These are phyloP conservation scores for Sebastes umbrosus DNA, from an alignment of 2,797 vertebrate genomes.

Conservation along the genomic window DNA sequence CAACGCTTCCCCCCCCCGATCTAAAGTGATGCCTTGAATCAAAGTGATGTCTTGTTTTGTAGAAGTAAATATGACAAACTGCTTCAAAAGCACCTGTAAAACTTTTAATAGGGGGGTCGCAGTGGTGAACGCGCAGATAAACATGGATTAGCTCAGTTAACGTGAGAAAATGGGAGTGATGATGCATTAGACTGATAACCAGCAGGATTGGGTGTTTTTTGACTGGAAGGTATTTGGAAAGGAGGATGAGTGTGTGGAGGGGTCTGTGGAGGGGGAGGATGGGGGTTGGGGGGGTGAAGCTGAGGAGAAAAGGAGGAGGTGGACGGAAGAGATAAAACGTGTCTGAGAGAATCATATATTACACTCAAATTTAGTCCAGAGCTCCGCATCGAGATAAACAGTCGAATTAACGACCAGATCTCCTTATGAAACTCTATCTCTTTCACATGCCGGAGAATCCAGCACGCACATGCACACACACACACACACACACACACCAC, in stretches of 20 bases:
- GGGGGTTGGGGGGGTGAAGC: neutral
- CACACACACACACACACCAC: constrained; percentile 35
- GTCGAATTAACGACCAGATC: constrained; percentile 66
- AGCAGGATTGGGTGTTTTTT: constrained; percentile 20
- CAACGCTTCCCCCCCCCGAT: constrained; percentile 42
- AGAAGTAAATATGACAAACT: constrained; percentile 46
- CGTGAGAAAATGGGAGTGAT: constrained; percentile 38
- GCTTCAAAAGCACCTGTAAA: constrained; percentile 18
- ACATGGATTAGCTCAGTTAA: constrained; percentile 36
- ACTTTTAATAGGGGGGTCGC: neutral
- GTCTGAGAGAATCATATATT: constrained; percentile 47
- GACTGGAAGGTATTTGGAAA: constrained; percentile 53
- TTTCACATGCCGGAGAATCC: constrained; percentile 66
- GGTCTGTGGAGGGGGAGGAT: neutral
- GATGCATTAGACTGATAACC: constrained; percentile 48
- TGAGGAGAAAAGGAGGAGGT: constrained; percentile 21
- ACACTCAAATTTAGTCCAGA: constrained; percentile 58
- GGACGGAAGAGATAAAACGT: constrained; percentile 41
- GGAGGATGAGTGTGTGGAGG: neutral
- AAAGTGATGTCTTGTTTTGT: constrained; percentile 41
- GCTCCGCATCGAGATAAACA: constrained; percentile 67
- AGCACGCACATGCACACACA: constrained; percentile 36
- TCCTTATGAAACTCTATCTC: constrained; percentile 74
- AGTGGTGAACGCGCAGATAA: constrained; percentile 15
- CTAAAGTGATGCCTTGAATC: constrained; percentile 32